Base-by-base conservation (phyloP, 2,888 invertebrate species). In the Camptogramma bilineatum region DNA sequence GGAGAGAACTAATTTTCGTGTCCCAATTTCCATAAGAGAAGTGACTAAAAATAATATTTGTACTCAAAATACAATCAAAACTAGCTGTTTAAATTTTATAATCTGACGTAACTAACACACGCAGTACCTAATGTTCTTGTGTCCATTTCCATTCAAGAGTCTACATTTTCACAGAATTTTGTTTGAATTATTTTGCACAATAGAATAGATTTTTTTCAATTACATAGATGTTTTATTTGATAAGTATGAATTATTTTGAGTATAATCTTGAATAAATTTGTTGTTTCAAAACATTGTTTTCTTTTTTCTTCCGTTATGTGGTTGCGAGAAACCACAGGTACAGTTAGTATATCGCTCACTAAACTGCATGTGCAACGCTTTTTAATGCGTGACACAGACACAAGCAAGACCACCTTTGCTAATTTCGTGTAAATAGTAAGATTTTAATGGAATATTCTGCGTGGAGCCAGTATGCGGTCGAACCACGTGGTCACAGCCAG, bases 201-300 rank as follows among this genome's bases (percentile, higher is more conserved):
- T 61, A 62, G 24, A 64, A 51, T 62, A 52, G 31, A 50, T 58
- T 60, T 21, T 39, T 51, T 51, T 54, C 39, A 7, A 42, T 8
- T 18, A 5, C 31, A 2, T 4, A 42, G 1, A 34, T 21, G 28
- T 48, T 16, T 52, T 13, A 47, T 56, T 18, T 52, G 31, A 47
- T 39, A 34, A 34, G 3, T 10, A 34, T 34, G 10, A 39, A 13
- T 44, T 39, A 31, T 55, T 21, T 3, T 56, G 21, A 21, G 0
- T 47, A 53, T 47, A 4, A 57, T 42, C 47, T 52, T 42, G n/a
- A 71, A 64, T 69, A 71, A 71, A 69, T 60, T 68, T 69, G 64
- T 69, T 71, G 71, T 68, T 68, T 51, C 59, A 47, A 66, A 57
- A n/a, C 28, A 44, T 16, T 46, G 54, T 63, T 64, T 39, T 60